A percentile compares a stretch with the other conserved stretches of the same genome.
Evolutionary conservation across 2,797 vertebrate species (phyloP).

Genomic region (Pempheris klunzingeri): DNA sequence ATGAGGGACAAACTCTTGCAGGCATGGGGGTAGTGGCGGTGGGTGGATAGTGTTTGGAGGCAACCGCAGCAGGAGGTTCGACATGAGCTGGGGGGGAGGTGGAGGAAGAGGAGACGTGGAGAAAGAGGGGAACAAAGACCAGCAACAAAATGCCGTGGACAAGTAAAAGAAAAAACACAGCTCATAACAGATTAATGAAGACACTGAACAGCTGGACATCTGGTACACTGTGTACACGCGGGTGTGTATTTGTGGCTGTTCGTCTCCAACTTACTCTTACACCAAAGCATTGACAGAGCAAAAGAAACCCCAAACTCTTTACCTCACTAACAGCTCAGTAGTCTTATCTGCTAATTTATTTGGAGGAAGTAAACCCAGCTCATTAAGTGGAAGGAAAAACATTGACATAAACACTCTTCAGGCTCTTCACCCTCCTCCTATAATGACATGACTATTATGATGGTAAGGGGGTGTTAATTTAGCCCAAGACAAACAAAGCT

Average conservation of each 20-base stretch:
- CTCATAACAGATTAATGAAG: constrained; percentile 69
- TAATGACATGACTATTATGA: constrained; percentile 70
- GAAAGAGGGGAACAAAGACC: constrained; percentile 63
- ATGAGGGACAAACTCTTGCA: constrained; percentile 84
- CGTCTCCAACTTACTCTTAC: constrained; percentile 12
- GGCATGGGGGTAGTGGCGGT: constrained; percentile 62
- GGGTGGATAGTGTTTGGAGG: constrained; percentile 71
- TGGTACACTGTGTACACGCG: constrained; percentile 25
- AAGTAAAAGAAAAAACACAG: constrained; percentile 42
- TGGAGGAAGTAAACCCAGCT: constrained; percentile 58
- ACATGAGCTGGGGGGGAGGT: constrained; percentile 63
- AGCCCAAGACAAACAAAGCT: constrained; percentile 78
- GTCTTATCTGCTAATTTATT: constrained; percentile 49
- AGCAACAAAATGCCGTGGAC: constrained; percentile 52
- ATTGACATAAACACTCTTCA: constrained; percentile 67
- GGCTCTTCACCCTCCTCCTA: constrained; percentile 57
- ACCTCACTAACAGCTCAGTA: constrained; percentile 31
- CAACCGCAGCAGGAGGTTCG: constrained; percentile 71
- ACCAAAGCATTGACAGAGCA: constrained; percentile 27
- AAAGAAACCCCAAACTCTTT: constrained; percentile 30
- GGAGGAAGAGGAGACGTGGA: constrained; percentile 49
- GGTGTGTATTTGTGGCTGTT: constrained; percentile 18
- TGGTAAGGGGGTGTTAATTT: constrained; percentile 73
- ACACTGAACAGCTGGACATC: constrained; percentile 71
- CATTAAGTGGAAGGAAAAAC: constrained; percentile 64